Evolutionary conservation across 2,888 invertebrate species (phyloP).

Genomic region (Sinohyriopsis cumingii): DNA sequence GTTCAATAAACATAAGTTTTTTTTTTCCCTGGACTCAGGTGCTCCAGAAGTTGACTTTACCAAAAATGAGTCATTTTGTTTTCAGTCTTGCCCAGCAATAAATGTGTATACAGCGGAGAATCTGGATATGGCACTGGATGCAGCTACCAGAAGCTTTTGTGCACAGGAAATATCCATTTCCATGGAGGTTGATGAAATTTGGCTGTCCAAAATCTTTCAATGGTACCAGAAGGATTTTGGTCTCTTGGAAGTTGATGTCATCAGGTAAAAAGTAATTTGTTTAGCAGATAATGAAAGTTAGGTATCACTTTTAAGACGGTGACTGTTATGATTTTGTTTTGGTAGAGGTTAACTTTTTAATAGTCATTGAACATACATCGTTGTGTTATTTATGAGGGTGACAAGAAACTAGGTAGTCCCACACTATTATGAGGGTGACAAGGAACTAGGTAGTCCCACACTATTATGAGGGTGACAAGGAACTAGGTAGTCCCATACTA

Average conservation of each 20-base stretch:
- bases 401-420: too few relatives aligned
- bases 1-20: neutral
- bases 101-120: constrained; percentile 67
- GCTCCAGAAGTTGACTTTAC: neutral
- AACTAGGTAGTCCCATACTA: too few relatives aligned
- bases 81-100: constrained; percentile 70
- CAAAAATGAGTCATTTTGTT: constrained; percentile 8
- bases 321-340: too few relatives aligned
- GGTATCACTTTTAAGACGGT: too few relatives aligned
- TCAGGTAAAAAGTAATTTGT: constrained; percentile 47
- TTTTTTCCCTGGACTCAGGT: neutral
- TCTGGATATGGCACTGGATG: constrained; percentile 63
- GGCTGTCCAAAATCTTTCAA: constrained; percentile 66
- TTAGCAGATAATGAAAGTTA: too few relatives aligned
- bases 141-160: constrained; percentile 64
- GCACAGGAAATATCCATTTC: constrained; percentile 63
- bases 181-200: constrained; percentile 57
- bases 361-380: too few relatives aligned
- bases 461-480: too few relatives aligned
- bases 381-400: too few relatives aligned
- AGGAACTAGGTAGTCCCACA: too few relatives aligned
- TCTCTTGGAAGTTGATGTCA: constrained; percentile 58
- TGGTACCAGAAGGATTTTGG: constrained; percentile 71
- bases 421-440: too few relatives aligned
- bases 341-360: too few relatives aligned